Base-by-base conservation (phyloP, 2,113 vertebrate species). In the Pseudopodoces humilis region DNA sequence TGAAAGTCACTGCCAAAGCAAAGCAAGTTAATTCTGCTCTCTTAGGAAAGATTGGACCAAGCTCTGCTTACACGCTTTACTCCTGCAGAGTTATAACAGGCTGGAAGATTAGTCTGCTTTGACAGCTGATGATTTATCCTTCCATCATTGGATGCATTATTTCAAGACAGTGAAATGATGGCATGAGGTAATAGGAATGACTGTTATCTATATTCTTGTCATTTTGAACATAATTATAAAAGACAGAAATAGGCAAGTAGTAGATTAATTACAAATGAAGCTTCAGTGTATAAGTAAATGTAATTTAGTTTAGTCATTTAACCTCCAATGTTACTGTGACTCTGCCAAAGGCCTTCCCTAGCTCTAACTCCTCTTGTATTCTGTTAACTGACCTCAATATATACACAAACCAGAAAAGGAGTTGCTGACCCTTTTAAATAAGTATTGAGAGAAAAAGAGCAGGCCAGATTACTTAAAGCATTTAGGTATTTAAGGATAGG, bases 101-200 rank as follows among this genome's bases (percentile, higher is more conserved):
- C 63, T 92, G 67, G 19, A 37, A 85, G 50, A 55, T 63, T 41
- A 64, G 31, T 68, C 56, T 85, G 39, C 41, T 80, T 69, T 77
- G 75, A 76, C 70, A 92, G 75, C 19, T 80, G 37, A 71, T 89
- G 77, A 88, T 87, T 94, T 93, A 81, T 88, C 53, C 21, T 76
- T 85, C 67, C 86, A 62, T 77, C 85, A 68, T 85, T 79, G 80
- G 43, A 85, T 21, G 7, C 55, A 44, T 91, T 89, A 84, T 82
- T 96, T 91, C 87, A 92, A 90, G 82, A 83, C 33, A 69, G 21
- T 55, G 52, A 95, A 83, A 89, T 4, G 4, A 92, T 64, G 27
- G 30, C 70, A 77, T 67, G 20, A 62, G 56, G 50, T 77, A 88
- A 80, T 43, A 95, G 41, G 62, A 92, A 87, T 75, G 2, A 92